Conservation (phyloP, 53 echinoderm and acorn worm genomes). For the Holothuria leucospilota region DNA sequence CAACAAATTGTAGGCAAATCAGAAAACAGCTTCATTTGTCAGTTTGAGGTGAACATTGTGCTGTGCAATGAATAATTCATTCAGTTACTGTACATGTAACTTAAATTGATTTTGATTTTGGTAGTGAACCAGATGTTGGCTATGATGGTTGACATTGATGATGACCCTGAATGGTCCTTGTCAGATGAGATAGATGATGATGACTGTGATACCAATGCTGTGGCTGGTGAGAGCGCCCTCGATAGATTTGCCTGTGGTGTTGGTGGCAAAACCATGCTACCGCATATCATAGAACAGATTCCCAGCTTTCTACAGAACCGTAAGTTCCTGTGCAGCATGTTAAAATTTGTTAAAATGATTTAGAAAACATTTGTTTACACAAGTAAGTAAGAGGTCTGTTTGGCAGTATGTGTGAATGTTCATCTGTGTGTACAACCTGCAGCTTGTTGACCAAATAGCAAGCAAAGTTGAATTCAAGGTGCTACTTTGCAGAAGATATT, state of each 20-base stretch:
- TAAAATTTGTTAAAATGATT: neutral
- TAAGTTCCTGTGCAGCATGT: constrained; percentile 39
- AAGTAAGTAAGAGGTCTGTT: too few species aligned
- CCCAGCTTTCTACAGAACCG: constrained; percentile 90
- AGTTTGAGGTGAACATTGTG: too few species aligned
- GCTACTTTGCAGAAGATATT: too few species aligned
- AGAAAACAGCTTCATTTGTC: too few species aligned
- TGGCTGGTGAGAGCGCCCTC: constrained; percentile 98
- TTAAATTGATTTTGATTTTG: neutral
- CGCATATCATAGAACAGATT: constrained; percentile 79
- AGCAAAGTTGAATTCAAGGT: too few species aligned
- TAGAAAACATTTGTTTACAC: too few species aligned
- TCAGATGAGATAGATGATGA: constrained; percentile 95
- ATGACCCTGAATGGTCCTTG: constrained; percentile 89
- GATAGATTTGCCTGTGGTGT: constrained; percentile 97
- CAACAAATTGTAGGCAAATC: too few species aligned
- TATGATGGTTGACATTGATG: constrained; percentile 97
- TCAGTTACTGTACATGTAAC: too few species aligned
- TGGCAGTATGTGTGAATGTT: too few species aligned
- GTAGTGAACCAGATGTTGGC: constrained; percentile 86
- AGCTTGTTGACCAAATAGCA: too few species aligned
- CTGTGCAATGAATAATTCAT: too few species aligned
- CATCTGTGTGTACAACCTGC: too few species aligned
- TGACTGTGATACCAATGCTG: constrained; percentile 87
- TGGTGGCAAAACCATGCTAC: constrained; percentile 95